Base-by-base conservation (phyloP, 1,140 invertebrate genomes). In the Megathymus violae region DNA sequence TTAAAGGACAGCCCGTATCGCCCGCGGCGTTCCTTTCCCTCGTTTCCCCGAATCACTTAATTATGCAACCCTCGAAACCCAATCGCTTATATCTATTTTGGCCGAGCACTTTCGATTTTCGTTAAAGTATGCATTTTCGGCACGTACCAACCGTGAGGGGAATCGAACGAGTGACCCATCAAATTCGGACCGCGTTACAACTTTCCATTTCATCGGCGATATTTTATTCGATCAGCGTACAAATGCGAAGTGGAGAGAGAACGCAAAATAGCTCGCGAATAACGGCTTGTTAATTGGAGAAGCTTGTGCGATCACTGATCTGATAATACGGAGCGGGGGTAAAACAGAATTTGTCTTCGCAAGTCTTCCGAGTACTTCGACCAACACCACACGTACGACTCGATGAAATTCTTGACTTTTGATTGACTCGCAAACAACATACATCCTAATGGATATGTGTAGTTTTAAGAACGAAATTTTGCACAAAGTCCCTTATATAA, bases 181-280 rank as follows among this genome's bases (percentile, higher is more conserved):
- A 64, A 73, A 76, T 71, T 68, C 71, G 47, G 17, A 58, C 38
- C 63, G 47, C 52, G 68, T 63, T 75, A 74, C 68, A 67, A 78
- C 76, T 82, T 82, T 82, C 79, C 64, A 80, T 80, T 82, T 82
- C 75, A 69, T 67, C 72, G 64, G 61, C 48, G 62, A 71, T 68
- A 66, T 68, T 71, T 74, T 62, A 78, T 78, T 77, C 80, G 50
- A 43, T 50, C 47, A 54, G 62, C 78, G 63, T 68, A 62, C 41
- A 27, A 10, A 68, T 72, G 52, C 59, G 48, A 46, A 68, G 63
- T 14, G 34, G 15, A 17, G 27, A 34, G 11, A 9, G 22, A 22
- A 22, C 17, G 10, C 9, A 22, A 46, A 46, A 46, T 22, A 46
- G 19, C 43, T n/a, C 34, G 34, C 34, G n/a, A 36, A 11, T 36